These are phyloP conservation scores for Trogon melanurus DNA, from an alignment of 2,113 vertebrate species.

Conservation along the genomic window DNA sequence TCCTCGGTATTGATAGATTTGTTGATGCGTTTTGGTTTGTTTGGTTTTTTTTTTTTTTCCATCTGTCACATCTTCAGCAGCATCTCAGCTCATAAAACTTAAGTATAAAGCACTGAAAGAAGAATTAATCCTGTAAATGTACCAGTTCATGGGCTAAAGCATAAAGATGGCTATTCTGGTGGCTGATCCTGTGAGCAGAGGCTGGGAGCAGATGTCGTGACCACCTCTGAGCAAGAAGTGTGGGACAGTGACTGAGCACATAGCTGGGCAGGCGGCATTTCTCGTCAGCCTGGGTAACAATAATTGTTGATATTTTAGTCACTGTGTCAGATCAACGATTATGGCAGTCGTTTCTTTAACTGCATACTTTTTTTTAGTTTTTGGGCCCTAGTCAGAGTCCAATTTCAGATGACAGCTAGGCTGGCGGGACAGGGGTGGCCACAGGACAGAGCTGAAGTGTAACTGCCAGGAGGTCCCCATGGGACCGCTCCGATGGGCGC, in stretches of 20 bases:
- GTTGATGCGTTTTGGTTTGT: neutral
- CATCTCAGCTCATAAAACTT: neutral
- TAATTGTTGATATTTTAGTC: neutral
- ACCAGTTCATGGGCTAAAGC: neutral
- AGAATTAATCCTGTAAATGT: neutral
- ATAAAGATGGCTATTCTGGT: neutral
- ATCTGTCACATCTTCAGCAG: neutral
- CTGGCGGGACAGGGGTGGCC: neutral
- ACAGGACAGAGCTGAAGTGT: neutral
- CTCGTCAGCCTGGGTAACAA: neutral
- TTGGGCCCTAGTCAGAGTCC: neutral
- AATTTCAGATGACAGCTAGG: neutral
- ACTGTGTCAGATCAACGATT: neutral
- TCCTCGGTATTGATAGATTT: neutral
- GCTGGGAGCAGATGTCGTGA: neutral
- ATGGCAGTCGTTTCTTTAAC: neutral
- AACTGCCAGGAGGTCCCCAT: neutral
- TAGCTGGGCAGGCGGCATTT: rapidly evolving
- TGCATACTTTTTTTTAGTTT: rapidly evolving
- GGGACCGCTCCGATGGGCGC: rapidly evolving
- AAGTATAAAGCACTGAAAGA: neutral
- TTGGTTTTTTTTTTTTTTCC: neutral
- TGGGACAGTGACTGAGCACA: neutral
- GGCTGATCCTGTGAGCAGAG: neutral
- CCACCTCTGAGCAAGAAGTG: rapidly evolving